Conservation (phyloP, 2,113 vertebrate genomes). For the Mobula birostris region DNA sequence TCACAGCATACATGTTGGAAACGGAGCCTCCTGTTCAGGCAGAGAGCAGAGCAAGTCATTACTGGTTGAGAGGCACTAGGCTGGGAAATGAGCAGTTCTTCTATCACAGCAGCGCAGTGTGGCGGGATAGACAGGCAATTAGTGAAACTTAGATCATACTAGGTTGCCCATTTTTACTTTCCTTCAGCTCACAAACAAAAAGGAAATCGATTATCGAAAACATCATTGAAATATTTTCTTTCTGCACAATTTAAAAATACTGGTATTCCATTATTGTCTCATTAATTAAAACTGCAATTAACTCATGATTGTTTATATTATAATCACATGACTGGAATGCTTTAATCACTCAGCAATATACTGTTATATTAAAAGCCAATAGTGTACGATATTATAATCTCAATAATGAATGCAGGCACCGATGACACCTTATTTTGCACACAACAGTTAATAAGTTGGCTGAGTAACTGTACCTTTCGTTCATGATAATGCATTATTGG, state of each 20-base stretch:
- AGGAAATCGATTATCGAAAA: neutral
- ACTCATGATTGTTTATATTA: neutral
- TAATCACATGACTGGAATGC: neutral
- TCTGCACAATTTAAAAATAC: neutral
- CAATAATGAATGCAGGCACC: too few species aligned
- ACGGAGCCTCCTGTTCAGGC: conserved; percentile 65
- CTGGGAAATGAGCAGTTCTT: neutral
- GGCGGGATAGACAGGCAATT: neutral
- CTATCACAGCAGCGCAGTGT: neutral
- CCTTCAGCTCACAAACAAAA: neutral
- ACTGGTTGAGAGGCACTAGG: neutral
- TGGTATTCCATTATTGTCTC: neutral
- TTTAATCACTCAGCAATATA: neutral
- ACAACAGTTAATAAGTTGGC: too few species aligned
- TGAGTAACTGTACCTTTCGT: too few species aligned
- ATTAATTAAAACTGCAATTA: neutral
- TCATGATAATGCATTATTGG: too few species aligned
- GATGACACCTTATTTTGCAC: too few species aligned
- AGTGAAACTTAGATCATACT: neutral
- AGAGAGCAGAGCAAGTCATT: neutral
- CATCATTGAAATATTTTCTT: neutral
- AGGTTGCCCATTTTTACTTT: neutral
- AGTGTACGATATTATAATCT: too few species aligned
- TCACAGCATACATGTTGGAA: conserved; percentile 79
- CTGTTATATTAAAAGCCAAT: too few species aligned